These are phyloP conservation scores for Cryptotermes secundus DNA, from an alignment of 1,140 invertebrate species.

Conservation along the genomic window DNA sequence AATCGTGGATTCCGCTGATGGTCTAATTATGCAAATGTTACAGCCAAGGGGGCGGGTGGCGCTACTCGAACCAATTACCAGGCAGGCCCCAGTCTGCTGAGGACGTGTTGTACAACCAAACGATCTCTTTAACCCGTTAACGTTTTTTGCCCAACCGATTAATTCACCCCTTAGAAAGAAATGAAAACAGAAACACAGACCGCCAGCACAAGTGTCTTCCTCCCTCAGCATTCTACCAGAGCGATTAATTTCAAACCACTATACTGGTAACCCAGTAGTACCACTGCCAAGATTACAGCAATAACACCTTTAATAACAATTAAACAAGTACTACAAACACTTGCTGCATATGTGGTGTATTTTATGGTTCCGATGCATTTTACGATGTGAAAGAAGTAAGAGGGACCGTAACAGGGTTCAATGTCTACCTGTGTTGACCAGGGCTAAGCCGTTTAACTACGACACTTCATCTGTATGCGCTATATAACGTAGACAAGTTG, in stretches of 20 bases:
- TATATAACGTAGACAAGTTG: too few relatives aligned
- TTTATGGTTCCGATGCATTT: too few relatives aligned
- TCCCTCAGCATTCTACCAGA: not conserved
- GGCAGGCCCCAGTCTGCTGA: not conserved
- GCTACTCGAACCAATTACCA: conserved; percentile 11
- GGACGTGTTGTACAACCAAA: conserved; percentile 5
- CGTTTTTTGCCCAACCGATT: conserved; percentile 5
- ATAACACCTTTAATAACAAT: not conserved
- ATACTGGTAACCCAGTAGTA: not conserved
- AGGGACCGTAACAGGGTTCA: too few relatives aligned
- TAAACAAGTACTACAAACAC: too few relatives aligned
- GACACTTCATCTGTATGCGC: too few relatives aligned
- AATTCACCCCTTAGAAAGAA: conserved; percentile 15
- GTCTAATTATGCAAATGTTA: conserved; percentile 10
- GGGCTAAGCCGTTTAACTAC: too few relatives aligned
- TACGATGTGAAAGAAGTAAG: too few relatives aligned
- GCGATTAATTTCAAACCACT: not conserved
- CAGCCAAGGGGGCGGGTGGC: not conserved
- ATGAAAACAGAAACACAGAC: not conserved
- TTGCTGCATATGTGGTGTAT: too few relatives aligned
- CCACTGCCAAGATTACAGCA: not conserved
- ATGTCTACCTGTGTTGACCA: too few relatives aligned
- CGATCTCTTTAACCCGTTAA: not conserved
- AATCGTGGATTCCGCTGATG: not conserved
- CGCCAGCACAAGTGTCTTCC: not conserved